Evolutionary conservation across 1,140 invertebrate genomes (phyloP), one percentile per base, ranked within the genome.

Genomic region (Micrasema longulum): DNA sequence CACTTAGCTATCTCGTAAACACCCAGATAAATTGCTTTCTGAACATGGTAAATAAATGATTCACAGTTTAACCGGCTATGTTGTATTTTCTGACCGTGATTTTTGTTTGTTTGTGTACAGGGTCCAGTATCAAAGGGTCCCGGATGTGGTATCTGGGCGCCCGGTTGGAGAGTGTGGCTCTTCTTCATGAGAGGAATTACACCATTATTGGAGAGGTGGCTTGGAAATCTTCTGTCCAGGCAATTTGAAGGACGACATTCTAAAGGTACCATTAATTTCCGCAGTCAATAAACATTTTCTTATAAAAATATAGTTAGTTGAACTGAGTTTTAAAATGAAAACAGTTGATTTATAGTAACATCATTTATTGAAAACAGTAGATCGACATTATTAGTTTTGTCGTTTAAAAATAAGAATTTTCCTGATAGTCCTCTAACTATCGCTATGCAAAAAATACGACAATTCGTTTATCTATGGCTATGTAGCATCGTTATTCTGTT

Each of bases 151-250:
- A 93, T 99, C 80, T 99, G 98, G 98, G 97, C 98, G 0, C 97
- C 98, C 0, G 97, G 97, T 2, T 99, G 98, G 98, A 88, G 98
- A 57, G 97, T 99, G 1, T 99, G 98, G 98, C 83, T 99, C 5
- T 99, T 99, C 87, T 99, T 99, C 80, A 96, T 99, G 94, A 88
- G 98, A 71, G 98, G 98, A 20, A 98, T 99, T 67, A 99, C 98
- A 0, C 98, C 98, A 0, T 83, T 99, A 12, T 83, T 99, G 14
- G 98, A 99, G 82, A 86, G 98, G 50, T 99, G 98, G 98, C 87
- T 99, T 2, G 98, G 98, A 11, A 99, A 99, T 85, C 85, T 99
- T 71, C 85, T 99, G 5, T 99, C 97, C 0, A 88, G 98, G 72
- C 98, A 99, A 82, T 99, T 99, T 79, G 98, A 99, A 85, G 98